A percentile compares a stretch with the other conserved stretches of the same genome.
Evolutionary conservation across 1,140 invertebrate species (phyloP).

Genomic region (Phymastichus coffea): DNA sequence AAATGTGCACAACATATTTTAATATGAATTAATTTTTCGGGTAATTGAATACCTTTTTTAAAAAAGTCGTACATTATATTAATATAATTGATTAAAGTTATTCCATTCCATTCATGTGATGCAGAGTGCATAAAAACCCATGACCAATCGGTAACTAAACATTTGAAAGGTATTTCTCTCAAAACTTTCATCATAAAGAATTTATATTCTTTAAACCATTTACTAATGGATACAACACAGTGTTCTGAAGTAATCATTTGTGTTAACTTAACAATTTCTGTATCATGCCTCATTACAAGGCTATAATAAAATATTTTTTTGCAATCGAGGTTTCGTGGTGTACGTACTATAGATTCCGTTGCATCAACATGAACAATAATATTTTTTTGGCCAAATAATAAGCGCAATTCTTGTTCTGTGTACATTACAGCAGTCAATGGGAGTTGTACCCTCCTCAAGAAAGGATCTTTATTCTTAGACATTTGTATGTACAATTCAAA

Average conservation of each 20-base stretch:
- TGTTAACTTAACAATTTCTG: not conserved
- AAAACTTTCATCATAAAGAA: not conserved
- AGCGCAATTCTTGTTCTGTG: slow-evolving; percentile 11
- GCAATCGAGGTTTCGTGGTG: slow-evolving; percentile 6
- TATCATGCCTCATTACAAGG: slow-evolving; percentile 12
- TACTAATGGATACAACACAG: slow-evolving; percentile 1
- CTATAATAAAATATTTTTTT: slow-evolving; percentile 32
- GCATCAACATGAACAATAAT: slow-evolving; percentile 31
- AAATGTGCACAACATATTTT: slow-evolving; percentile 19
- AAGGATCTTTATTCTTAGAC: slow-evolving; percentile 11
- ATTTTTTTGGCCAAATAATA: not conserved
- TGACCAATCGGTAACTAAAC: slow-evolving; percentile 3
- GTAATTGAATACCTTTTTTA: not conserved
- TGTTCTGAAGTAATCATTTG: slow-evolving; percentile 17
- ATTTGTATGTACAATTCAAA: slow-evolving; percentile 9
- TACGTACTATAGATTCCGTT: slow-evolving; percentile 24
- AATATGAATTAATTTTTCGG: not conserved
- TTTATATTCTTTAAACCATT: slow-evolving; percentile 3
- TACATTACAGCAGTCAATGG: slow-evolving; percentile 20
- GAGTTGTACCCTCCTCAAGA: slow-evolving; percentile 1
- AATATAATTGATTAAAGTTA: not conserved
- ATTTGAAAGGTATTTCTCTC: not conserved
- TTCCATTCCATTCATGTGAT: not conserved
- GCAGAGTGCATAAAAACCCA: slow-evolving; percentile 13
- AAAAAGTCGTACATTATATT: not conserved